These are phyloP conservation scores for Epizoanthus stellaris DNA, from an alignment of 92 coral and sea anemone genomes.

Conservation along the genomic window DNA sequence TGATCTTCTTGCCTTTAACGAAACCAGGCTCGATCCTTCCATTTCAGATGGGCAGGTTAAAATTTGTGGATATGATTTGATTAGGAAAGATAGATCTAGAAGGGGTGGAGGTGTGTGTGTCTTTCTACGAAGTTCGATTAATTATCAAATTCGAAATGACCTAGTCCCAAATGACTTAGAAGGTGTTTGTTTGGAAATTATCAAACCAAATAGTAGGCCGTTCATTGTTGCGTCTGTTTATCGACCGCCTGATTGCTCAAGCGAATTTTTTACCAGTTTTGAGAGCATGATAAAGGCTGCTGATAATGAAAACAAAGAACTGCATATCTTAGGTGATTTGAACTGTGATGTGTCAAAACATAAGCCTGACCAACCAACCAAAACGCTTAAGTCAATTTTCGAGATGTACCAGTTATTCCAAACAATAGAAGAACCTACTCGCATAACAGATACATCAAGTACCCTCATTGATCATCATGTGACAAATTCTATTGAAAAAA, in stretches of 20 bases:
- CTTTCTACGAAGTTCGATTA: slow-evolving; percentile 50
- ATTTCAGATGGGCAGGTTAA: slow-evolving; percentile 52
- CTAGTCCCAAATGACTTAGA: slow-evolving; percentile 46
- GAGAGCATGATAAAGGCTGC: slow-evolving; percentile 44
- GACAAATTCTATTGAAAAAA: too few species aligned
- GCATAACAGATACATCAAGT: too few species aligned
- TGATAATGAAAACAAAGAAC: slow-evolving; percentile 52
- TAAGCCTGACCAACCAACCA: too few species aligned
- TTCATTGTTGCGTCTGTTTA: slow-evolving; percentile 50
- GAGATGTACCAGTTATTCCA: too few species aligned
- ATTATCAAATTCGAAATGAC: slow-evolving; percentile 41
- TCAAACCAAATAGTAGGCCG: slow-evolving; percentile 47
- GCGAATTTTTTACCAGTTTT: slow-evolving; percentile 45
- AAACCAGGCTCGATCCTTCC: slow-evolving; percentile 58
- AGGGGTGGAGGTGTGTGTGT: slow-evolving; percentile 64
- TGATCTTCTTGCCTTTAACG: slow-evolving; percentile 57
- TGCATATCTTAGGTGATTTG: slow-evolving; percentile 55
- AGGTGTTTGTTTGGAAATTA: slow-evolving; percentile 53
- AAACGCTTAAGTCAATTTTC: too few species aligned
- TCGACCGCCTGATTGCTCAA: slow-evolving; percentile 50
- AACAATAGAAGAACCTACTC: too few species aligned
- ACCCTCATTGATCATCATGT: too few species aligned
- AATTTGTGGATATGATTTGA: slow-evolving; percentile 48
- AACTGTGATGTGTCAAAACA: slow-evolving; percentile 24
- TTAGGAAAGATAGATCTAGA: slow-evolving; percentile 58